Evolutionary conservation across 2,797 vertebrate genomes (phyloP).

Genomic region (Acanthiza pusilla): DNA sequence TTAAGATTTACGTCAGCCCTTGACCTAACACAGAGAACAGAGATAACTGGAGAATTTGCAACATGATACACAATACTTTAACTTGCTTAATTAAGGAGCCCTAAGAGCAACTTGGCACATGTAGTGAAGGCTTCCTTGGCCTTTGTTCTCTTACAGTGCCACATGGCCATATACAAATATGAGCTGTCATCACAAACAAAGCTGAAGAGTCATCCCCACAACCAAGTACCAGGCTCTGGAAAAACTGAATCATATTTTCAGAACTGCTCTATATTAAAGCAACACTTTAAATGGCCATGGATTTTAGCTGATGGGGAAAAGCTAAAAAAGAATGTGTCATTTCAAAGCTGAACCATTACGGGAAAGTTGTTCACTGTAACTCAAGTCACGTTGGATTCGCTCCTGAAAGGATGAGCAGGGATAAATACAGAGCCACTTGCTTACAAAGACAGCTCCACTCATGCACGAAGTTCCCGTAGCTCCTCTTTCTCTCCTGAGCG

Average conservation of each 20-base stretch:
- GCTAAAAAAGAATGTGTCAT: not conserved
- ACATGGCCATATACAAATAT: not conserved
- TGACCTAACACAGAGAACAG: not conserved
- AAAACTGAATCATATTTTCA: not conserved
- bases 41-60: not conserved
- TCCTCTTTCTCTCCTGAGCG: not conserved
- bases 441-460: not conserved
- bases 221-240: not conserved
- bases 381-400: fast-evolving
- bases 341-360: not conserved
- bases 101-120: not conserved
- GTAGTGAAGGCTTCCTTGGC: not conserved
- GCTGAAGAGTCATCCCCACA: not conserved
- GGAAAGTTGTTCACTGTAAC: not conserved
- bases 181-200: not conserved
- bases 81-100: not conserved
- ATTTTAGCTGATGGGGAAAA: not conserved
- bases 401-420: not conserved
- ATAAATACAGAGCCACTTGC: not conserved
- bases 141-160: slow-evolving; percentile 5
- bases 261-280: not conserved
- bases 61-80: not conserved
- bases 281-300: not conserved
- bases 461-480: fast-evolving
- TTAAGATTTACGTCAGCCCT: not conserved